Percentiles rank a stretch among this genome's conserved stretches.
Evolutionary conservation across 2,888 invertebrate genomes (phyloP).

Genomic region (Gari tellinella): DNA sequence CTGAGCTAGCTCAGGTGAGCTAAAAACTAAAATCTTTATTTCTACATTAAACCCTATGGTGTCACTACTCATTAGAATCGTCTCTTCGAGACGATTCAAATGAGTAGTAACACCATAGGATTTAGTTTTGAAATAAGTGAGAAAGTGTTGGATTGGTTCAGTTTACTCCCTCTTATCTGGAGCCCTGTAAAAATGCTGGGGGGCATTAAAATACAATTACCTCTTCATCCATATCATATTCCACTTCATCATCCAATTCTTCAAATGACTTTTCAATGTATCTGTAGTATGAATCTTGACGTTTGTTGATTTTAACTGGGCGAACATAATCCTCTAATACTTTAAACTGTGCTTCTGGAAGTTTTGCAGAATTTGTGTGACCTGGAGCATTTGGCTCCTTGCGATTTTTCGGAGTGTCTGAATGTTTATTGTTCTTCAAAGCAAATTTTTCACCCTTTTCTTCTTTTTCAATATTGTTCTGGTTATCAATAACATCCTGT

Average conservation of each 20-base stretch:
- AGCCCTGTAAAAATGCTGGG: no score
- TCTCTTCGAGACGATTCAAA: no score
- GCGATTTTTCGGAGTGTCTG: slow-evolving; percentile 64
- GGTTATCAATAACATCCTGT: slow-evolving; percentile 83
- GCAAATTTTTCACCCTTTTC: slow-evolving; percentile 78
- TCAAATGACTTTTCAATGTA: slow-evolving; percentile 98
- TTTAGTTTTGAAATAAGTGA: no score
- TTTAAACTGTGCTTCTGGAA: slow-evolving; percentile 90
- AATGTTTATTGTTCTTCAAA: slow-evolving; percentile 63
- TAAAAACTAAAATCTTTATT: no score
- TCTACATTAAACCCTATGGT: no score
- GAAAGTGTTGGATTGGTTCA: no score
- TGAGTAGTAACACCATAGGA: no score
- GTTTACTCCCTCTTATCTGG: no score
- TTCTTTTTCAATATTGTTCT: slow-evolving; percentile 82
- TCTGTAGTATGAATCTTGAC: slow-evolving; percentile 93
- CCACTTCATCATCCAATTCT: slow-evolving; percentile 95
- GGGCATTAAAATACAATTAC: slow-evolving; percentile 76
- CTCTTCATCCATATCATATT: slow-evolving; percentile 99
- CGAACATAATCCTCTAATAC: slow-evolving; percentile 90
- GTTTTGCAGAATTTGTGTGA: slow-evolving; percentile 82
- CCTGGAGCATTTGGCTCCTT: slow-evolving; percentile 67
- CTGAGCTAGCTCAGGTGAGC: no score
- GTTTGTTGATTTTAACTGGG: slow-evolving; percentile 92
- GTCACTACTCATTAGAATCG: no score